Base-by-base conservation (phyloP, 1,140 invertebrate genomes). In the Oryzaephilus surinamensis region DNA sequence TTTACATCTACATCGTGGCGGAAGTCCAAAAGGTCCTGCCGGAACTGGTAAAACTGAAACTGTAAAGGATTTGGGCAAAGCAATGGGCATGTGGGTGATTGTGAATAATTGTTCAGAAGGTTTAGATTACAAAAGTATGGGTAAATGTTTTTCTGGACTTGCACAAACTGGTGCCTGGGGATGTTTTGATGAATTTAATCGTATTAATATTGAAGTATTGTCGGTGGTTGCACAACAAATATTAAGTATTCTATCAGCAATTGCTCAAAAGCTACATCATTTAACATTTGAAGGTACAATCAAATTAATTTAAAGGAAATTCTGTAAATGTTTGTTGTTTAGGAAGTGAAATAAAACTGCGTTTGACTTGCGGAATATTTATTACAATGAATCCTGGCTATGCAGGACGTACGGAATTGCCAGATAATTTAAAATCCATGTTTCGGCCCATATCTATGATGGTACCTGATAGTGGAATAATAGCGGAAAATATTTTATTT, bases 171-270 rank as follows among this genome's bases (percentile, higher is more conserved):
- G 91, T 0, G 87, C 90, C 0, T 94, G 90, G 89, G 86, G 84
- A 0, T 95, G 91, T 58, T 93, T 96, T 54, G 91, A 96, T 54
- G 91, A 95, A 64, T 95, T 96, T 57, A 95, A 95, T 59, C 68
- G 84, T n/a, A 92, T 96, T 45, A 88, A 94, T 46, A 67, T 93
- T 28, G 89, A 93, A 66, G 83, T 88, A 3, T 55, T 89, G 0
- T 86, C 82, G 0, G 84, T 87, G 0, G 76, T 89, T 0, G 83
- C 83, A 0, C 83, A 87, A 59, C 87, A 94, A 61, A 86, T 88
- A 41, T 57, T 87, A 10, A 77, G 74, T 5, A 79, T 83, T 38
- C 71, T 74, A 41, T 69, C 69, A 38, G 71, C 51, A 46, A 15
- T 38, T 6, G 14, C 11, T 30, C 3, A 6, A 30, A 13, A 7